Conservation (phyloP, 92 coral and sea anemone genomes). For the Isaurus tuberculatus region DNA sequence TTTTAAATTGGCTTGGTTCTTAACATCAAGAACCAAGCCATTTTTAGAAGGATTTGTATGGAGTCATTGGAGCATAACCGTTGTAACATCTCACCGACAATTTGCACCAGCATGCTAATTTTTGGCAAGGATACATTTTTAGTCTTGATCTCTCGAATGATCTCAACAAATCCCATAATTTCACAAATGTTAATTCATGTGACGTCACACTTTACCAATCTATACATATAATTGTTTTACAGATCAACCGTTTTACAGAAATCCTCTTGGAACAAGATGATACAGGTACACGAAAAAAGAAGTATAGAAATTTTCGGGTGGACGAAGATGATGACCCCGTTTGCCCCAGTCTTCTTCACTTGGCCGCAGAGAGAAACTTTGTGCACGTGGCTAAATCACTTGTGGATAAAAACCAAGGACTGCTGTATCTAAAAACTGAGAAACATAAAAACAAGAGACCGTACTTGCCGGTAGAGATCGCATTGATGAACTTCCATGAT, state of each 20-base stretch:
- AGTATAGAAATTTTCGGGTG: slow-evolving; percentile 79
- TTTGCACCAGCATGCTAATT: too few species aligned
- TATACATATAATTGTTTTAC: slow-evolving; percentile 32
- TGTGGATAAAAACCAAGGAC: slow-evolving; percentile 75
- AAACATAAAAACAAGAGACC: slow-evolving; percentile 61
- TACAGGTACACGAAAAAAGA: slow-evolving; percentile 60
- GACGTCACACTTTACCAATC: too few species aligned
- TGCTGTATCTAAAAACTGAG: slow-evolving; percentile 84
- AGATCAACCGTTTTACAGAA: slow-evolving; percentile 93
- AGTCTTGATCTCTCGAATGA: too few species aligned
- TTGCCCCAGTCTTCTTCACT: slow-evolving; percentile 89
- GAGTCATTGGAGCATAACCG: too few species aligned
- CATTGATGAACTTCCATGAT: slow-evolving; percentile 71
- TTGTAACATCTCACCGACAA: too few species aligned
- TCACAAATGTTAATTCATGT: too few species aligned
- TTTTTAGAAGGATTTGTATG: too few species aligned
- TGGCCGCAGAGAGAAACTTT: slow-evolving; percentile 89
- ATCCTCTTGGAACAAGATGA: slow-evolving; percentile 82
- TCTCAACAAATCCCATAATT: too few species aligned
- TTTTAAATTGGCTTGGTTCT: too few species aligned
- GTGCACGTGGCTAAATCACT: slow-evolving; percentile 77
- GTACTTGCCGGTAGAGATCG: slow-evolving; percentile 84
- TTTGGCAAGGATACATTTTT: too few species aligned
- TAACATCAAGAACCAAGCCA: too few species aligned
- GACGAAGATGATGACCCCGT: slow-evolving; percentile 83